Percentiles rank a stretch among this genome's conserved stretches.
Conservation (phyloP, 2,113 vertebrate genomes). For the Oryctolagus cuniculus region DNA sequence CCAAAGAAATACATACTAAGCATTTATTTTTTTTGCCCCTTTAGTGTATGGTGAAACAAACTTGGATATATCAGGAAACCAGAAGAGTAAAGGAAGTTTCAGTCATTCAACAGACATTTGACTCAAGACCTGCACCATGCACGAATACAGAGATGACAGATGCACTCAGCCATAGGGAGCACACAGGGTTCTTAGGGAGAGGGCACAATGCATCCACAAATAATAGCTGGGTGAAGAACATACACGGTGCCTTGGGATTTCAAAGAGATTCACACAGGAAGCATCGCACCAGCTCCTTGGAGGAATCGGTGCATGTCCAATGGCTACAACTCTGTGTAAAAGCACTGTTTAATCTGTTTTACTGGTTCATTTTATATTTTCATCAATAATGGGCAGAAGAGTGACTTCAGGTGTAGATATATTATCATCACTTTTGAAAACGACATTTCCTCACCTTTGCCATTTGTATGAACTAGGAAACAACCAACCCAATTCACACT, state of each 20-base stretch:
- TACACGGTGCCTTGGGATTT: not conserved
- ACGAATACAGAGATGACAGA: not conserved
- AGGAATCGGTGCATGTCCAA: fast-evolving
- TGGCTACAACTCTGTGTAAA: too few relatives aligned
- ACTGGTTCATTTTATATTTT: not conserved
- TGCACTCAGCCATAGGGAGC: not conserved
- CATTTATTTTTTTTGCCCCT: too few relatives aligned
- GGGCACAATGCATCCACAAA: too few relatives aligned
- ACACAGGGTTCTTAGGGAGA: not conserved
- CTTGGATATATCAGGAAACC: not conserved
- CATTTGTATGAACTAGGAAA: not conserved
- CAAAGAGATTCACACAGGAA: not conserved
- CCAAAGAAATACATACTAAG: not conserved
- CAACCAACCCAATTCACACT: not conserved
- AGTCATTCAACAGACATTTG: not conserved
- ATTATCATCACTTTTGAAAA: not conserved
- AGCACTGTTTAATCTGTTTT: not conserved
- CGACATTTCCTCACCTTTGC: not conserved
- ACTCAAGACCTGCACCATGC: not conserved
- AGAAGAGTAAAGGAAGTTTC: not conserved
- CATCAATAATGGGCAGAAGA: not conserved
- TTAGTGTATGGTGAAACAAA: not conserved
- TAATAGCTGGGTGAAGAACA: not conserved
- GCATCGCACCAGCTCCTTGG: not conserved
- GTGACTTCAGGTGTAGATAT: not conserved